Evolutionary conservation across 2,113 vertebrate species (phyloP).

Genomic region (Tautogolabrus adspersus): DNA sequence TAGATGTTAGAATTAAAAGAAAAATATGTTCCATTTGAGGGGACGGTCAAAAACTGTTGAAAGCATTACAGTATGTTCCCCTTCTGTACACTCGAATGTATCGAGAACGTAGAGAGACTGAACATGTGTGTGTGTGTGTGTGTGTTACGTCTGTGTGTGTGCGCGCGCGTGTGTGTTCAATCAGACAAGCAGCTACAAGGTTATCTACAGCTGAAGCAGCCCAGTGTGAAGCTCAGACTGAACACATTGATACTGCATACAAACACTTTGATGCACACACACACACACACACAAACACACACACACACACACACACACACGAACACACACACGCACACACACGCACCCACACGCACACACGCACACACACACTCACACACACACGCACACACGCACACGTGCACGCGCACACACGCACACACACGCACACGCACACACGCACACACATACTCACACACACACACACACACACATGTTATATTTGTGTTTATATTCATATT

Average conservation of each 20-base stretch:
- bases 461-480: neutral
- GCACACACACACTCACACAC: neutral
- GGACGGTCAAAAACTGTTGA: slow-evolving; percentile 23
- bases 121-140: neutral
- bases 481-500: slow-evolving; percentile 23
- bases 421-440: slow-evolving; percentile 9
- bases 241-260: neutral
- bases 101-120: neutral
- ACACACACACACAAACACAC: slow-evolving; percentile 12
- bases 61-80: neutral
- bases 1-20: slow-evolving; percentile 26
- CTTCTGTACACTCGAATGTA: neutral
- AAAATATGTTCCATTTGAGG: slow-evolving; percentile 26
- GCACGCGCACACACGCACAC: slow-evolving; percentile 6
- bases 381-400: slow-evolving; percentile 10
- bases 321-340: slow-evolving; percentile 8
- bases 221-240: slow-evolving; percentile 6
- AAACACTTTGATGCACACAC: neutral
- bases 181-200: neutral
- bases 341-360: slow-evolving; percentile 10
- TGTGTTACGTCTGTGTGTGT: neutral
- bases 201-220: slow-evolving; percentile 11
- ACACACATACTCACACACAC: slow-evolving; percentile 1
- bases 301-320: slow-evolving; percentile 7
- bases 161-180: no score